These are phyloP conservation scores for Hirudinaria manillensis DNA, from an alignment of 2,888 invertebrate genomes.

Conservation along the genomic window DNA sequence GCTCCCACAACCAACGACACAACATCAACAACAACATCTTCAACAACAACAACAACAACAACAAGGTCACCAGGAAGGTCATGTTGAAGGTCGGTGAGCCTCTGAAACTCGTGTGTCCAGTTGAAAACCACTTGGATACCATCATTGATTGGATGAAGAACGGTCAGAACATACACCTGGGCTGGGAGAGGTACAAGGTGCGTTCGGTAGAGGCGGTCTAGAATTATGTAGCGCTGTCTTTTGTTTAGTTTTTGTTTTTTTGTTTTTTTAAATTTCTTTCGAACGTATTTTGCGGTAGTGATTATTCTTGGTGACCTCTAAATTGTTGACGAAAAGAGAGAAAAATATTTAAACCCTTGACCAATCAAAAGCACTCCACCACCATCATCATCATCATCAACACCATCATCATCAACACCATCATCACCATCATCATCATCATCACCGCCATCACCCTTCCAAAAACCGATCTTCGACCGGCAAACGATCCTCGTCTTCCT, in stretches of 20 bases:
- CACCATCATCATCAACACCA: constrained; percentile 3
- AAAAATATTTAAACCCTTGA: not conserved
- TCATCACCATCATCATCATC: not conserved
- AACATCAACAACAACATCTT: constrained; percentile 9
- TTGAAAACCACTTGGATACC: not conserved
- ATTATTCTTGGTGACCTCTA: no score
- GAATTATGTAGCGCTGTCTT: not conserved
- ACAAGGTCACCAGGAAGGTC: not conserved
- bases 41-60: constrained; percentile 20
- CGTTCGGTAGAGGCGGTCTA: not conserved
- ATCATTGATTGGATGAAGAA: constrained; percentile 20
- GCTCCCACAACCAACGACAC: not conserved
- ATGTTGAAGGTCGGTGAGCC: not conserved
- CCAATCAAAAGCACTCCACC: not conserved
- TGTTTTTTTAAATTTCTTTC: no score
- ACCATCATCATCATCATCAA: not conserved
- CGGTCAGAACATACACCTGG: constrained; percentile 3
- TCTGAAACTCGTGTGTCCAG: constrained; percentile 23
- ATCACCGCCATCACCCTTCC: not conserved
- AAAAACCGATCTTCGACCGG: not conserved
- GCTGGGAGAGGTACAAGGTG: constrained; percentile 15
- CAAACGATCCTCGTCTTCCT: no score
- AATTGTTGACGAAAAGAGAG: no score
- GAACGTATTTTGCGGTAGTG: no score
- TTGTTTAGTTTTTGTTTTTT: not conserved